These are phyloP conservation scores for Drosophila equinoxialis DNA, from an alignment of 1,140 invertebrate species.

Conservation along the genomic window DNA sequence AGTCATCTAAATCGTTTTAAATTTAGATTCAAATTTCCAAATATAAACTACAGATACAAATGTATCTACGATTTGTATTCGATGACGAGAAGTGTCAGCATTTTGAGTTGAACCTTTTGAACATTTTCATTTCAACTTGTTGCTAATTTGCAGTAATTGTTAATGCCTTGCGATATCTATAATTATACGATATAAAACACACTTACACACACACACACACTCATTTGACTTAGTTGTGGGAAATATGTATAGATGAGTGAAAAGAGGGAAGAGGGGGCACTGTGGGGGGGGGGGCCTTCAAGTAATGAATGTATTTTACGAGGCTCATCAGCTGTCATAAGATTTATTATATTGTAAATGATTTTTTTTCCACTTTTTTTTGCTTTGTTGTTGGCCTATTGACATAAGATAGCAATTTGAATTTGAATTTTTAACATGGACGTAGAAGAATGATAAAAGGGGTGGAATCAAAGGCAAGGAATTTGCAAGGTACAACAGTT, in stretches of 20 bases:
- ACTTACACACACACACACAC: background rate
- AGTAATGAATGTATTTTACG: constrained; percentile 51
- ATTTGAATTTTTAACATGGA: constrained; percentile 20
- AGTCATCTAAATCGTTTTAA: no score
- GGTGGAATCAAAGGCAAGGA: background rate
- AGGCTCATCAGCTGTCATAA: constrained; percentile 62
- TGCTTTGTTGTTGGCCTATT: constrained; percentile 46
- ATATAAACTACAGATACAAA: background rate
- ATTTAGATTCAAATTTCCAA: no score
- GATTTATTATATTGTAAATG: constrained; percentile 50
- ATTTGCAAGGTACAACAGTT: background rate
- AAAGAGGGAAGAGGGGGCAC: background rate
- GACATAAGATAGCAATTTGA: constrained; percentile 50
- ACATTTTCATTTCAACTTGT: constrained; percentile 42
- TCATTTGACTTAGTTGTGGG: constrained; percentile 13
- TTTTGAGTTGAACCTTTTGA: background rate
- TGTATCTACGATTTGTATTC: background rate
- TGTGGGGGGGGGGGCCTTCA: background rate
- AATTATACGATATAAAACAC: constrained; percentile 11
- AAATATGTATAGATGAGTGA: constrained; percentile 18
- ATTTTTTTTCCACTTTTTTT: constrained; percentile 13
- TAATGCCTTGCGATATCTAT: constrained; percentile 26
- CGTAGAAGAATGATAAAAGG: constrained; percentile 15
- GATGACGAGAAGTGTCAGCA: background rate
- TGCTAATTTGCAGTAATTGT: constrained; percentile 53